These are phyloP conservation scores for Halichoerus grypus DNA, from an alignment of 2,113 vertebrate species.

Conservation along the genomic window DNA sequence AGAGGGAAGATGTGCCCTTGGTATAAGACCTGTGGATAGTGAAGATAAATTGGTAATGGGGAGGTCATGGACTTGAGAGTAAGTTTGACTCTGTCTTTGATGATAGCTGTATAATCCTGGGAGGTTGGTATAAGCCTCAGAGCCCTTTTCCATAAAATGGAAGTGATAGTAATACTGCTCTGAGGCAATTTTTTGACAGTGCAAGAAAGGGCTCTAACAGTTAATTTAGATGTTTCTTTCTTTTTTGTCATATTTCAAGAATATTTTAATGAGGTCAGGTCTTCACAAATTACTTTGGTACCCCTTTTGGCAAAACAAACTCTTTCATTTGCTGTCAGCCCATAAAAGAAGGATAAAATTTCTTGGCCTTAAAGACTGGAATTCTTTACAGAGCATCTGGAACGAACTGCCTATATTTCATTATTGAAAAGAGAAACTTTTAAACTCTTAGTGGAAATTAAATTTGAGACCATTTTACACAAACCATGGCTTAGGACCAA, in stretches of 20 bases:
- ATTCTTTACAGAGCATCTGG: conserved; percentile 35
- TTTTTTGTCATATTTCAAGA: conserved; percentile 50
- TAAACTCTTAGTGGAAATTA: conserved; percentile 66
- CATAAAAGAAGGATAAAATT: conserved; percentile 52
- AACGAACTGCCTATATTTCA: conserved; percentile 48
- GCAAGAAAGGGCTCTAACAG: not conserved
- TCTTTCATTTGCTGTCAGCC: conserved; percentile 44
- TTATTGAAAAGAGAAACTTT: conserved; percentile 59
- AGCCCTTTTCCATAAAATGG: not conserved
- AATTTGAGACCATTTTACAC: conserved; percentile 57
- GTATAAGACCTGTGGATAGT: not conserved
- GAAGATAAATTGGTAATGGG: not conserved
- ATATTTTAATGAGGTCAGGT: conserved; percentile 42
- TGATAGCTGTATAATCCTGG: not conserved
- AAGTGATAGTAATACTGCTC: not conserved
- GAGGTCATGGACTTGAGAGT: not conserved
- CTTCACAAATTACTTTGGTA: conserved; percentile 65
- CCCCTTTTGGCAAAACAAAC: conserved; percentile 55
- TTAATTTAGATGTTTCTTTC: conserved; percentile 55
- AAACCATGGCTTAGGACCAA: conserved; percentile 34
- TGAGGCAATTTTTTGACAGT: conserved; percentile 10
- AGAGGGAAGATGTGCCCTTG: not conserved
- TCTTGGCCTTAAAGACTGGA: conserved; percentile 50
- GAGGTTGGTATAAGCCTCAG: conserved; percentile 21
- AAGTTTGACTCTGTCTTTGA: conserved; percentile 16